These are phyloP conservation scores for Pagrus major DNA, from an alignment of 2,113 vertebrate species.

Conservation along the genomic window DNA sequence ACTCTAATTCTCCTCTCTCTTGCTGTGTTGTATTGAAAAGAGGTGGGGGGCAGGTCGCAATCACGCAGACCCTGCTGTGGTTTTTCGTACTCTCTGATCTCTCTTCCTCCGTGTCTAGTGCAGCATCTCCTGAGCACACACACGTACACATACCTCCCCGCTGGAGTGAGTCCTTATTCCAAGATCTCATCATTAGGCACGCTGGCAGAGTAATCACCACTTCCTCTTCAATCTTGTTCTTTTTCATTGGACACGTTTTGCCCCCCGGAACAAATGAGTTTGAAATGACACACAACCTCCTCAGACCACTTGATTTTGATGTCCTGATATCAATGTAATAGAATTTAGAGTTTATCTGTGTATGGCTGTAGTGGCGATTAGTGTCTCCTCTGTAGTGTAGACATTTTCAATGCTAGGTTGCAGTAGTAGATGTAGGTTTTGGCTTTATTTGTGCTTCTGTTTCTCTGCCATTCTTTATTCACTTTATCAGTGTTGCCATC, in stretches of 20 bases:
- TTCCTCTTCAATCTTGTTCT: conserved; percentile 42
- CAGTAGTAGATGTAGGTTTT: neutral
- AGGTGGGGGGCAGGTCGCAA: conserved; percentile 60
- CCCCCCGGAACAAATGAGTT: conserved; percentile 41
- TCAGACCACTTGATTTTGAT: conserved; percentile 38
- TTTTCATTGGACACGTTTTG: conserved; percentile 35
- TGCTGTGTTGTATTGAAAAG: conserved; percentile 60
- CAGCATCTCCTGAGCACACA: conserved; percentile 7
- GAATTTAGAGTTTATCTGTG: conserved; percentile 1
- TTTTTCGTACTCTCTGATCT: conserved; percentile 64
- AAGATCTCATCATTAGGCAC: conserved; percentile 60
- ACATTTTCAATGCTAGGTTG: neutral
- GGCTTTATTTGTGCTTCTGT: neutral
- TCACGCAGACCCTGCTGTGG: conserved; percentile 61
- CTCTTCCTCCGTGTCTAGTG: conserved; percentile 18
- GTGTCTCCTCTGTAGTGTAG: neutral
- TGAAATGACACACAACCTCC: conserved; percentile 43
- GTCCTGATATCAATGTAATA: conserved; percentile 24
- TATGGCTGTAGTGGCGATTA: neutral
- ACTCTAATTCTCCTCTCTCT: conserved; percentile 68
- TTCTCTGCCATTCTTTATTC: neutral
- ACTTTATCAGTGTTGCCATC: neutral
- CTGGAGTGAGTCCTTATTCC: conserved; percentile 28
- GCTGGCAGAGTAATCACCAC: conserved; percentile 53
- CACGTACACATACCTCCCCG: neutral